Conservation (phyloP, 2,888 invertebrate species). For the Vesta saturnalis region DNA sequence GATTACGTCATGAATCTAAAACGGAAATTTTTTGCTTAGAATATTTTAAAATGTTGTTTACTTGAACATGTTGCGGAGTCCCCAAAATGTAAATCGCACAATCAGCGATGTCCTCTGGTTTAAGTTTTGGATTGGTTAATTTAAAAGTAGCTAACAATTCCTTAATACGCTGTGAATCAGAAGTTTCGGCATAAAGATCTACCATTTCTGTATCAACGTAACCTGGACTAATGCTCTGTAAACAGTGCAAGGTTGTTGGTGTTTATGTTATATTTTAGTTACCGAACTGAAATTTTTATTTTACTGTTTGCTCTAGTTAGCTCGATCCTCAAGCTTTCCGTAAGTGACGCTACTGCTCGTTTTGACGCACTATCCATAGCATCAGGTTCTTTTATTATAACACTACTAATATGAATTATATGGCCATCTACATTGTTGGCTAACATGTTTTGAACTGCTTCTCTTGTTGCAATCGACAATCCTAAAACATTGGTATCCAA, state of each 20-base stretch:
- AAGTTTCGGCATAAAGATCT: not conserved
- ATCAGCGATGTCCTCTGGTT: not conserved
- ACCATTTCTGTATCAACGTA: not conserved
- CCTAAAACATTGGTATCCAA: constrained; percentile 47
- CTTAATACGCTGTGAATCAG: not conserved
- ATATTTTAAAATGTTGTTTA: no score
- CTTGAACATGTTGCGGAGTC: not conserved
- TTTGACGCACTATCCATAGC: not conserved
- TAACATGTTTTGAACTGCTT: constrained; percentile 44
- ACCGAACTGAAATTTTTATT: constrained; percentile 13
- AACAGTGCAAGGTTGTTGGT: constrained; percentile 30
- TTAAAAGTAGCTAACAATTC: not conserved
- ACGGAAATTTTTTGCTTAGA: not conserved
- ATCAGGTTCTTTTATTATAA: not conserved
- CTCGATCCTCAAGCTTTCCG: not conserved
- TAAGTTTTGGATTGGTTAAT: not conserved
- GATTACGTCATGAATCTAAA: not conserved
- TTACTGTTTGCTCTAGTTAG: not conserved
- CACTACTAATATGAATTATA: constrained; percentile 19
- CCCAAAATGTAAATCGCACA: not conserved
- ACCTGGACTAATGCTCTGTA: constrained; percentile 58
- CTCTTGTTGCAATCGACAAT: constrained; percentile 37
- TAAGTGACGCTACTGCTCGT: not conserved
- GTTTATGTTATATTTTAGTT: not conserved
- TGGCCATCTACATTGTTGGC: constrained; percentile 39